phyloP scores from a whole-genome alignment of 2,888 invertebrate genomes.

The Drosophila neonasuta region DNA sequence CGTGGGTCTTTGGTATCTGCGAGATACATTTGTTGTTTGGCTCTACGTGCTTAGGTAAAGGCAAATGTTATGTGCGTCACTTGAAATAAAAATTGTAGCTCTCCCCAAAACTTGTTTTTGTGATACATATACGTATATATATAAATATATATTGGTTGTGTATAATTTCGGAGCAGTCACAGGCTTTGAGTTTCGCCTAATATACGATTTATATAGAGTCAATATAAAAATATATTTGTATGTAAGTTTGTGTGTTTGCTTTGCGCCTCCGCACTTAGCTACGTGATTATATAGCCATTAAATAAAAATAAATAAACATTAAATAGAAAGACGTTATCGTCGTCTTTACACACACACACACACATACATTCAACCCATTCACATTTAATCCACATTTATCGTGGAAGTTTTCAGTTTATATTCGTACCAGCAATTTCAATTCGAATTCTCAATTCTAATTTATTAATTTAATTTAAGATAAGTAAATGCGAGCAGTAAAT shows the following conservation, averaged over 20 bases:
- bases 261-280: conserved; percentile 43
- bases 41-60: conserved; percentile 52
- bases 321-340: conserved; percentile 38
- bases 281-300: conserved; percentile 74
- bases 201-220: conserved; percentile 33
- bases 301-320: conserved; percentile 50
- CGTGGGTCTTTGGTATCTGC: conserved; percentile 39
- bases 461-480: conserved; percentile 75
- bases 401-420: conserved; percentile 28
- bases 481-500: conserved; percentile 49
- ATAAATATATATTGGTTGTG: neutral
- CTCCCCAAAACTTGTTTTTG: conserved; percentile 61
- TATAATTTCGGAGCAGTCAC: conserved; percentile 36
- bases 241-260: conserved; percentile 14
- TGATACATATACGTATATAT: conserved; percentile 11
- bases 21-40: conserved; percentile 48
- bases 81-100: conserved; percentile 70
- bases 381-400: conserved; percentile 50
- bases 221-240: conserved; percentile 12
- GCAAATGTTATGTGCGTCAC: conserved; percentile 68
- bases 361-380: conserved; percentile 28
- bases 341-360: conserved; percentile 5
- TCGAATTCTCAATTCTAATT: conserved; percentile 62
- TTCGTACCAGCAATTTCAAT: conserved; percentile 31
- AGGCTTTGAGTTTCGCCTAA: conserved; percentile 39